Conservation (phyloP, 2,113 vertebrate genomes). For the Thymallus thymallus region DNA sequence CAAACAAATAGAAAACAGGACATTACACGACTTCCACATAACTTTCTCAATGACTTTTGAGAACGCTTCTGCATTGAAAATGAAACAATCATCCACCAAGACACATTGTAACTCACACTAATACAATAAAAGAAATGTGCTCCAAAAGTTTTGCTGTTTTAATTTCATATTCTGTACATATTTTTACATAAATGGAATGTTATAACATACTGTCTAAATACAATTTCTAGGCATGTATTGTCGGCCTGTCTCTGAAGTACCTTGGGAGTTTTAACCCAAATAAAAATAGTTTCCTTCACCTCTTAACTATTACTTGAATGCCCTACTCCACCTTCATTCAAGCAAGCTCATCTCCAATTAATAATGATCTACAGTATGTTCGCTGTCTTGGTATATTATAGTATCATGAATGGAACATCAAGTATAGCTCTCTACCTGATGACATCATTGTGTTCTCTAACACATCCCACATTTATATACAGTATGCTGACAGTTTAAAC, state of each 20-base stretch:
- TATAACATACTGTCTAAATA: constrained; percentile 56
- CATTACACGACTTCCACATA: too few relatives aligned
- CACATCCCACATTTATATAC: background rate
- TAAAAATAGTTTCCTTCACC: constrained; percentile 40
- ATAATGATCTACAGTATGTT: background rate
- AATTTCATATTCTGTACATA: constrained; percentile 62
- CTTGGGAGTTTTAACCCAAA: constrained; percentile 45
- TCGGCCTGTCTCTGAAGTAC: constrained; percentile 46
- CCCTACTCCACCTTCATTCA: background rate
- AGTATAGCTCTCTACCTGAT: background rate
- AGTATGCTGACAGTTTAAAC: background rate
- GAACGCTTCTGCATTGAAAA: too few relatives aligned
- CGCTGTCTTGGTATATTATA: background rate
- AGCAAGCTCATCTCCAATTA: background rate
- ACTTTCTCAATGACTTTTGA: too few relatives aligned
- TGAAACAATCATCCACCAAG: too few relatives aligned
- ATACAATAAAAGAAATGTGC: constrained; percentile 35
- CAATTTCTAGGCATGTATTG: constrained; percentile 45
- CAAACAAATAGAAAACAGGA: too few relatives aligned
- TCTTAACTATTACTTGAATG: background rate
- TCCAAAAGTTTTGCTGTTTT: constrained; percentile 67
- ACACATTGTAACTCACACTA: background rate
- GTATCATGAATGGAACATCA: background rate
- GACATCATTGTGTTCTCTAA: background rate
- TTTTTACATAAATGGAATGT: constrained; percentile 70